phyloP scores from a whole-genome alignment of 1,140 invertebrate species.

The Lucilia cuprina region DNA sequence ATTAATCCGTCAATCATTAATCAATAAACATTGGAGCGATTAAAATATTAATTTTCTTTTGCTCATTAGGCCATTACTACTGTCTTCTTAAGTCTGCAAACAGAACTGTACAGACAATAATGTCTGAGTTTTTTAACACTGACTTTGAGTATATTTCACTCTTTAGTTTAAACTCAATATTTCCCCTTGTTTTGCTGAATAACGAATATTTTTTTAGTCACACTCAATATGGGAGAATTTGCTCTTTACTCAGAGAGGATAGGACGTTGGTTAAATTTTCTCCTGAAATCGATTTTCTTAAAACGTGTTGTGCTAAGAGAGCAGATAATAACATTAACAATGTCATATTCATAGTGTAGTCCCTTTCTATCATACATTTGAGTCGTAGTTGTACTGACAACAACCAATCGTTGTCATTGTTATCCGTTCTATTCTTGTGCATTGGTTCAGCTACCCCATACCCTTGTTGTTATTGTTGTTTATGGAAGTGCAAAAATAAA shows the following conservation, averaged over 20 bases:
- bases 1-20: no score
- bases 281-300: neutral
- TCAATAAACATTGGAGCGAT: no score
- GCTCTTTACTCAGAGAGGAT: neutral
- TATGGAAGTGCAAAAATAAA: neutral
- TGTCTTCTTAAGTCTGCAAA: no score
- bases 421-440: neutral
- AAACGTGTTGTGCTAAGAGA: neutral
- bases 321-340: no score
- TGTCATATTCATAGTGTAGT: neutral
- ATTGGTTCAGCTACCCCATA: neutral
- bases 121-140: no score
- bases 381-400: neutral
- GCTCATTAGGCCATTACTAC: no score
- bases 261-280: neutral
- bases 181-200: slow-evolving; percentile 2
- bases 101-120: no score
- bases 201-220: neutral
- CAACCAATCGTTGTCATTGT: neutral
- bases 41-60: no score
- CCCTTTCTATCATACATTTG: neutral
- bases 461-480: neutral
- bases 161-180: neutral
- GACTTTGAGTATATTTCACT: no score
- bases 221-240: neutral